A percentile compares a stretch with the other conserved stretches of the same genome.
phyloP scores from a whole-genome alignment of 2,113 vertebrate genomes.

The Oenanthe melanoleuca region DNA sequence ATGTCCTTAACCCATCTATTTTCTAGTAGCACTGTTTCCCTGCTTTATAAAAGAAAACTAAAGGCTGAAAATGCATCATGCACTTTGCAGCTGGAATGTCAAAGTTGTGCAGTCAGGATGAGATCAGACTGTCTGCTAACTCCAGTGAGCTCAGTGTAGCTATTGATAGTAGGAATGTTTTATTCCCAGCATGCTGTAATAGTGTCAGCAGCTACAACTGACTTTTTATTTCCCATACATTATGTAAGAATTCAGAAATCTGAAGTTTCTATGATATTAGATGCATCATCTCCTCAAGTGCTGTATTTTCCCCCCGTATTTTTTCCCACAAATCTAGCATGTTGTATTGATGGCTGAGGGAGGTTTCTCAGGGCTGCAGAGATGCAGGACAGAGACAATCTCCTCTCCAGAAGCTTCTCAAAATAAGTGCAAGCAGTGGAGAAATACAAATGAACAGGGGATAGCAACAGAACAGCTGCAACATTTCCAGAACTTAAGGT shows the following conservation, averaged over 20 bases:
- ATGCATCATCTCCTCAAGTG: not conserved
- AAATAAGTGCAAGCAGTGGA: not conserved
- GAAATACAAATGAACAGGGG: not conserved
- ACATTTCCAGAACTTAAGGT: not conserved
- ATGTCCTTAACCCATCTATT: constrained; percentile 24
- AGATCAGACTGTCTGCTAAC: constrained; percentile 29
- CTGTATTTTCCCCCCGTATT: not conserved
- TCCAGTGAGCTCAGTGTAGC: not conserved
- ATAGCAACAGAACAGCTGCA: not conserved
- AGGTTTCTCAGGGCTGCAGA: not conserved
- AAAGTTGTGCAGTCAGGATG: not conserved
- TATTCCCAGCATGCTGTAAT: constrained; percentile 22
- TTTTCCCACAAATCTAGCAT: not conserved
- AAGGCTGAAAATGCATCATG: not conserved
- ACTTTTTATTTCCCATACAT: constrained; percentile 27
- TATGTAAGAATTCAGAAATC: not conserved
- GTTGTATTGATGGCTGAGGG: not conserved
- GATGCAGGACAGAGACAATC: not conserved
- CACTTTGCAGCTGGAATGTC: not conserved
- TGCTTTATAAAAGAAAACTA: not conserved
- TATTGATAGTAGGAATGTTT: constrained; percentile 9
- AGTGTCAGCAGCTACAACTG: constrained; percentile 20
- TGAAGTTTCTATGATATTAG: not conserved
- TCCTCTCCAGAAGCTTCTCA: not conserved
- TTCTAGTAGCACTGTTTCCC: not conserved